Evolutionary conservation across 1,140 invertebrate genomes (phyloP), one percentile per base, ranked within the genome.

Genomic region (Holotrichia oblita): DNA sequence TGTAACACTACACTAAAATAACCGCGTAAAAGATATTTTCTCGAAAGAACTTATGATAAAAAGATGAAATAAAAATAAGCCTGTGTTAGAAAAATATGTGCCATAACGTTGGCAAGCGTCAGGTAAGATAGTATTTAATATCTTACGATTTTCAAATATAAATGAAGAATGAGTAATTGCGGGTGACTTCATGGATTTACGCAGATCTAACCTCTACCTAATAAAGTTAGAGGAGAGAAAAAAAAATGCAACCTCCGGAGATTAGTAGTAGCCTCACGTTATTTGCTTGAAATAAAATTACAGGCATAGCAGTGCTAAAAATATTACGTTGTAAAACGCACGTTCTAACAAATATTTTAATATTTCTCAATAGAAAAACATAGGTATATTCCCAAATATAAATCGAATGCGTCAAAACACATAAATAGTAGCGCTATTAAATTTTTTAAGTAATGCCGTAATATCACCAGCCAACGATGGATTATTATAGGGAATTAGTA

Each of bases 271-370:
- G 27, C 27, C 27, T 34, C 27, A 34, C 12, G 48, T 55, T 10
- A 10, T 44, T 44, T n/a, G 48, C 48, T n/a, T 55, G 48, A 17
- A 55, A 55, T 55, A 55, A 55, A 55, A 17, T 55, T 55, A n/a
- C 48, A 55, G 48, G 48, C 22, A 14, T 22, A 69, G 61, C 12
- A 69, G 8, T 17, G 48, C 22, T 69, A 69, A 69, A 69, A 69
- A 69, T 69, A 69, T 34, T 24, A 24, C 61, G 27, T 27, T 24
- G 22, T 69, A 27, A 24, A 17, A 34, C 22, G 22, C 22, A 7
- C 61, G 61, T 24, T 20, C 6, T 34, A 27, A 69, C 61, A 34
- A 69, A 69, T 69, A 69, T 69, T 69, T 69, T 69, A 69, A 69
- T 69, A 24, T 69, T 69, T 69, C 22, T 14, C 22, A 34, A 69